Percentiles rank a stretch among this genome's conserved stretches.
These are phyloP conservation scores for Pipra filicauda DNA, from an alignment of 2,113 vertebrate species.

Conservation along the genomic window DNA sequence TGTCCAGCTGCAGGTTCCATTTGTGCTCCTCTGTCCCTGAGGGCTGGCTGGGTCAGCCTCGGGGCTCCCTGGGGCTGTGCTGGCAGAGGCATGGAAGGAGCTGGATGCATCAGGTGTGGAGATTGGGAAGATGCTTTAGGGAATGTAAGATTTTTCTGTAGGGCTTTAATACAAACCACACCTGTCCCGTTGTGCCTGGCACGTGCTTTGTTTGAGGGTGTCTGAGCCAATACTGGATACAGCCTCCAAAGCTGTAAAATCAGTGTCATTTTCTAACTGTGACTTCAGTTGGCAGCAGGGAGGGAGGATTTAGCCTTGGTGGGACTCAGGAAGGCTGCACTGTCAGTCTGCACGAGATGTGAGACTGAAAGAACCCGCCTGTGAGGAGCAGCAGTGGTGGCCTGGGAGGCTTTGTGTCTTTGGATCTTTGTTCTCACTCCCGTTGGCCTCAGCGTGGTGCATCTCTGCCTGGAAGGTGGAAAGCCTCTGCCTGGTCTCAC, in stretches of 20 bases:
- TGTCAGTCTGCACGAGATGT: not conserved
- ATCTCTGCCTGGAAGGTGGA: not conserved
- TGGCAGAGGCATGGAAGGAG: not conserved
- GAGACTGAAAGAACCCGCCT: not conserved
- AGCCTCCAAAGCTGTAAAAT: not conserved
- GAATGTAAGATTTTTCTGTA: not conserved
- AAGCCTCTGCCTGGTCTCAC: slow-evolving; percentile 67
- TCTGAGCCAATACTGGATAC: not conserved
- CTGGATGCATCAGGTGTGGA: not conserved
- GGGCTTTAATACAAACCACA: not conserved
- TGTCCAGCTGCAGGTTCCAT: not conserved
- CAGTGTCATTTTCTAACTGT: not conserved
- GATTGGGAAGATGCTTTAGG: not conserved
- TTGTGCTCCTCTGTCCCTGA: not conserved
- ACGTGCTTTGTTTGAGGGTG: rapidly evolving
- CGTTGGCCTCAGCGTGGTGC: not conserved
- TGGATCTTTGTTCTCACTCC: not conserved
- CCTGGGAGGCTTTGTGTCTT: not conserved
- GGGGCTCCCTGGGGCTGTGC: not conserved
- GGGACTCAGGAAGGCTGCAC: not conserved
- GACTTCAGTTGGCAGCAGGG: not conserved
- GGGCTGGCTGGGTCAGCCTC: not conserved
- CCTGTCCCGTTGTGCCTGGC: not conserved
- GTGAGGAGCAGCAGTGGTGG: not conserved
- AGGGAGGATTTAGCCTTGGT: not conserved